Conservation (phyloP, 2,113 vertebrate species). For the Paramisgurnus dabryanus region DNA sequence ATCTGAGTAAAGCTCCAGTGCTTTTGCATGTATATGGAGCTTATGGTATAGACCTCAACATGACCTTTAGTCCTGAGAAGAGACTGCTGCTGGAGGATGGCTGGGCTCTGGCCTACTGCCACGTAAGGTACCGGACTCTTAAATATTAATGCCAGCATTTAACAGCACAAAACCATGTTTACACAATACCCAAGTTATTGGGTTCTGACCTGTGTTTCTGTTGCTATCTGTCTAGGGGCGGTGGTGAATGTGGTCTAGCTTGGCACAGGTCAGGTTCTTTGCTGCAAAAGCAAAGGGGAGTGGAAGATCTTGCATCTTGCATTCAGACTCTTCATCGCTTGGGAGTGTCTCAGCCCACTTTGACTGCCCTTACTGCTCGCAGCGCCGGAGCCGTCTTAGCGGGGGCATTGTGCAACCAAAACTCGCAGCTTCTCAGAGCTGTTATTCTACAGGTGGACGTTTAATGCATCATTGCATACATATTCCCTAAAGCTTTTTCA, state of each 20-base stretch:
- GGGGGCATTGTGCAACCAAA: slow-evolving; percentile 86
- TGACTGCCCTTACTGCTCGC: slow-evolving; percentile 79
- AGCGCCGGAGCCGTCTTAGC: slow-evolving; percentile 92
- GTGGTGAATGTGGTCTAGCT: slow-evolving; percentile 86
- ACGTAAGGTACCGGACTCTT: slow-evolving; percentile 81
- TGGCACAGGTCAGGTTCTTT: slow-evolving; percentile 86
- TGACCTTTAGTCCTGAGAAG: slow-evolving; percentile 89
- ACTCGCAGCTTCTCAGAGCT: slow-evolving; percentile 80
- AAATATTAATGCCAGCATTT: too few species aligned
- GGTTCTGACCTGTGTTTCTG: background rate
- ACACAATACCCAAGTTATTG: too few species aligned
- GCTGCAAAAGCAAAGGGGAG: slow-evolving; percentile 81
- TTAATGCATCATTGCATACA: background rate
- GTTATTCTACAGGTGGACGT: slow-evolving; percentile 82
- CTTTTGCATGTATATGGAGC: slow-evolving; percentile 93
- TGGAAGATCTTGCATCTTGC: slow-evolving; percentile 87
- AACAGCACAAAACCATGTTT: too few species aligned
- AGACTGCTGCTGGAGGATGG: slow-evolving; percentile 86
- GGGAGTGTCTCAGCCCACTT: slow-evolving; percentile 82
- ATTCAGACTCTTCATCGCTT: slow-evolving; percentile 78
- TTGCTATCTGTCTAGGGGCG: slow-evolving; percentile 79
- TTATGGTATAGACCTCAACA: slow-evolving; percentile 89
- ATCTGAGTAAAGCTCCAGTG: slow-evolving; percentile 79
- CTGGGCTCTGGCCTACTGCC: slow-evolving; percentile 95
- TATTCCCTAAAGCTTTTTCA: background rate